Evolutionary conservation across 1,140 invertebrate species (phyloP).

Genomic region (Brachionus plicatilis): DNA sequence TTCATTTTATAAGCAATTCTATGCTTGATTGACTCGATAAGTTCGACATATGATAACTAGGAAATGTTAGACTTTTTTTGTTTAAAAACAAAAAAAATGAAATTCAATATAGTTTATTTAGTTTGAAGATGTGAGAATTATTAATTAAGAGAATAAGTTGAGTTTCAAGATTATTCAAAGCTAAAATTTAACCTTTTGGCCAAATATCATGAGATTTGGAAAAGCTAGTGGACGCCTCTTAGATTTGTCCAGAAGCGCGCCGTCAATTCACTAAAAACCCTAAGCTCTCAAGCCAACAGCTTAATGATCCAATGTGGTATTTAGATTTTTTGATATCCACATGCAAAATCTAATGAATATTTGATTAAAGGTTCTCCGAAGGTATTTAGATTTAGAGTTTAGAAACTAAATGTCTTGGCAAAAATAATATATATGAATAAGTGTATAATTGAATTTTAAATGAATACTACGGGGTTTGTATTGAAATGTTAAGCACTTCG

Average conservation of each 20-base stretch:
- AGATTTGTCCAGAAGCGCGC: neutral
- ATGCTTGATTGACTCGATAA: conserved; percentile 8
- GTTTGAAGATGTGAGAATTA: neutral
- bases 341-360: neutral
- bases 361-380: neutral
- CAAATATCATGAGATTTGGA: neutral
- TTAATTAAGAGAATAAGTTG: neutral
- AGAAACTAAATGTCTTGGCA: neutral
- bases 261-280: neutral
- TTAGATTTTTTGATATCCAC: conserved; percentile 4
- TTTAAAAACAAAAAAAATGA: neutral
- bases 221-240: neutral
- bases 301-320: neutral
- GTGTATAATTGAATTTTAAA: neutral
- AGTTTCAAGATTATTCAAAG: neutral
- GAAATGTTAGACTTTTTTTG: neutral
- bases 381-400: conserved; percentile 6
- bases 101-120: neutral
- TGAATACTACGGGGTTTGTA: neutral
- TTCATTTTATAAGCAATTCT: neutral
- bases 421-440: neutral
- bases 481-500: conserved; percentile 8
- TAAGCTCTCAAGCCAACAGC: neutral
- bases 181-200: neutral
- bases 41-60: conserved; percentile 12